Base-by-base conservation (phyloP, 2,888 invertebrate species). In the Melieria omissa region DNA sequence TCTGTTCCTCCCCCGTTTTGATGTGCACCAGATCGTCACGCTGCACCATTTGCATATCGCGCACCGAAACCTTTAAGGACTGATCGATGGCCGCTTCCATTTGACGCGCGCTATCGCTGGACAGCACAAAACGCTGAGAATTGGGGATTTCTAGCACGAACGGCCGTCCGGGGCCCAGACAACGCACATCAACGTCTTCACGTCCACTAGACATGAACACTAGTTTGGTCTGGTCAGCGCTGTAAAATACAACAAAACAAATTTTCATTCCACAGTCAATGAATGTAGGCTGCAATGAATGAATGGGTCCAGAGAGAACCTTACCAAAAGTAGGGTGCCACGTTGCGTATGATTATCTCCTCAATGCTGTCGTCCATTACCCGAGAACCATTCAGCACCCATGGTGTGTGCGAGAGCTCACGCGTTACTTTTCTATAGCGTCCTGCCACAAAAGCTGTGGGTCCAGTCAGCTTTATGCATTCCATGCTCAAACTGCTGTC, bases 101-200 rank as follows among this genome's bases (percentile, higher is more conserved):
- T 45, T 84, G 73, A 57, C 86, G 81, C 62, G 93, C 88, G 70
- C 90, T 86, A 6, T 88, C 82, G 12, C 80, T 81, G 0, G 88
- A 85, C 75, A 93, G 87, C 49, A 87, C 85, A 16, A 90, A 89
- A 41, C 88, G 84, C 75, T 88, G 88, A 0, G 95, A 92, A 85
- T 94, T 91, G 0, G 91, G 82, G 55, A 96, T 90, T 89, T 98
- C 97, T 0, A 98, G 88, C 1, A 95, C 94, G 88, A 99, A 99
- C 0, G 99, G 99, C 8, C 99, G 88, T 0, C 99, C 99, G 73
- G 91, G 89, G 0, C 97, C 96, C 74, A 99, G 88, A 88, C 96
- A 98, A 72, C 97, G 89, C 0, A 99, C 99, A 88, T 99, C 99
- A 0, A 98, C 95, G 88, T 99, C 99, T 88, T 99, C 99, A 54